phyloP scores from a whole-genome alignment of 2,113 vertebrate species.

The Speoplatyrhinus poulsoni region DNA sequence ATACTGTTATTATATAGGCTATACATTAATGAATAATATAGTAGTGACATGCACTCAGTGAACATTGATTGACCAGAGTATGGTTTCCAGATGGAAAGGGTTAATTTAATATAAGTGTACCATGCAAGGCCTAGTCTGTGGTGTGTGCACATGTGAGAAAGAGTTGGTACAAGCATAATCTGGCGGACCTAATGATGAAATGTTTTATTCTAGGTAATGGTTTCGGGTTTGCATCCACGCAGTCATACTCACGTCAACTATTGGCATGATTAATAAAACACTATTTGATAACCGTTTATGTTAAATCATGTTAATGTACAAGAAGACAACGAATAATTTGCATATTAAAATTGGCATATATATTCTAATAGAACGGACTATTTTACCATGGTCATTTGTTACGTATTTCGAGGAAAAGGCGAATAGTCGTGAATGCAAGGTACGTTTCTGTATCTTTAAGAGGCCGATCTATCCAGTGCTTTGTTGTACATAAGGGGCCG shows the following conservation, averaged over 20 bases:
- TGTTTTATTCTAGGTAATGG: too few species aligned
- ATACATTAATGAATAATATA: not conserved
- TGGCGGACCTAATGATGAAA: too few species aligned
- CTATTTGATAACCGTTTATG: too few species aligned
- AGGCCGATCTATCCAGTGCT: conserved; percentile 51
- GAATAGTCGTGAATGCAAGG: not conserved
- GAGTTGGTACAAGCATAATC: not conserved
- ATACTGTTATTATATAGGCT: not conserved
- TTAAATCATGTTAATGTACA: too few species aligned
- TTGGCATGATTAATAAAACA: too few species aligned
- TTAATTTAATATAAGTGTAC: not conserved
- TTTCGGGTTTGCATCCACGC: too few species aligned
- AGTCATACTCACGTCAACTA: too few species aligned
- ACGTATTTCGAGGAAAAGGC: not conserved
- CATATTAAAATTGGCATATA: too few species aligned
- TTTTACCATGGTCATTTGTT: not conserved
- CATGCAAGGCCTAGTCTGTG: not conserved
- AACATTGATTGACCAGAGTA: not conserved
- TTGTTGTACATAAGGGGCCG: conserved; percentile 47
- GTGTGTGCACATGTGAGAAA: not conserved
- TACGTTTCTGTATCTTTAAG: conserved; percentile 64
- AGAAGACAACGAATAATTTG: too few species aligned
- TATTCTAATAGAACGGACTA: not conserved
- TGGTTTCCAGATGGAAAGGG: not conserved
- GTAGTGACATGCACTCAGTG: not conserved